Percentiles rank a stretch among this genome's conserved stretches.
Evolutionary conservation across 2,888 invertebrate genomes (phyloP).

Genomic region (Drosophila falleni): DNA sequence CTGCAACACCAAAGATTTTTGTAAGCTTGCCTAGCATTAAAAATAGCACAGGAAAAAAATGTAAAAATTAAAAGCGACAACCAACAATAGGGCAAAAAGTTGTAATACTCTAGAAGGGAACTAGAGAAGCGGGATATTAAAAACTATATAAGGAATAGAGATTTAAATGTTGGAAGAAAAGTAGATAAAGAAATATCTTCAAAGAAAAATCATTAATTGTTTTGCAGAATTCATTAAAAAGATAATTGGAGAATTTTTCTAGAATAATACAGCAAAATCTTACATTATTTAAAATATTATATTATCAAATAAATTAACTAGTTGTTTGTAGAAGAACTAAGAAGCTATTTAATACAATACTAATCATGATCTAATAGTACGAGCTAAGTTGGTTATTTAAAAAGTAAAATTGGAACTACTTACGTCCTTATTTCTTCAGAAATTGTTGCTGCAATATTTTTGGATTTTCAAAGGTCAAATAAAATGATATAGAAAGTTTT

Average conservation of each 20-base stretch:
- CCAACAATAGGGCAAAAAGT: slow-evolving; percentile 19
- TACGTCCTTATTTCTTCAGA: slow-evolving; percentile 8
- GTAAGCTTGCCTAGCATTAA: slow-evolving; percentile 14
- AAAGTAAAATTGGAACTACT: neutral
- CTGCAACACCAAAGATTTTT: slow-evolving; percentile 25
- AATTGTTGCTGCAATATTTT: slow-evolving; percentile 20
- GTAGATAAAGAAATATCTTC: neutral
- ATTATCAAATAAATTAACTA: no score
- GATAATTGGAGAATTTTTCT: neutral
- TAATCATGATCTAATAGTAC: neutral
- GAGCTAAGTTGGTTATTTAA: neutral
- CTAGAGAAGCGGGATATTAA: slow-evolving; percentile 3
- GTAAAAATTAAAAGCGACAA: slow-evolving; percentile 9
- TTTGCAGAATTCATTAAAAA: neutral
- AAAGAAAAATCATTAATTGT: neutral
- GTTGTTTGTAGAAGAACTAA: neutral
- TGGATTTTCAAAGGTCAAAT: slow-evolving; percentile 21
- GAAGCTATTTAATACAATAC: neutral
- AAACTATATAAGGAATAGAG: neutral
- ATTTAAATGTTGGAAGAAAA: neutral
- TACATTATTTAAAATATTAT: neutral
- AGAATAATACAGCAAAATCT: neutral
- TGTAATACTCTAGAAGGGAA: slow-evolving; percentile 31
- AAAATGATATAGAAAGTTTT: slow-evolving; percentile 21
- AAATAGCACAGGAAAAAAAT: neutral